Evolutionary conservation across 2,797 vertebrate species (phyloP).

Genomic region (Tapirus indicus): DNA sequence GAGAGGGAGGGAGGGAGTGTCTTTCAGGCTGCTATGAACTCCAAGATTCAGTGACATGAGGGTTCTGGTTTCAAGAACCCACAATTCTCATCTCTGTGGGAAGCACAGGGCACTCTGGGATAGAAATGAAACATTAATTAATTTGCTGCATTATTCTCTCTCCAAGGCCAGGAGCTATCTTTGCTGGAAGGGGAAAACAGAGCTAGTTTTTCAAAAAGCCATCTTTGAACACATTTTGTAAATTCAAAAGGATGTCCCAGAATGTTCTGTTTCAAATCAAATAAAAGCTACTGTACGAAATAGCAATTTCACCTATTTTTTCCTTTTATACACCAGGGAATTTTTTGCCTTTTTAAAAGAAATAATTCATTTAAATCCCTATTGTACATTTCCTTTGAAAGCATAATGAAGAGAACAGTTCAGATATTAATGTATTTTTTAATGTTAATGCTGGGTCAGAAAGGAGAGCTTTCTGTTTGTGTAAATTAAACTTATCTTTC

Average conservation of each 20-base stretch:
- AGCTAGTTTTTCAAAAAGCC: neutral
- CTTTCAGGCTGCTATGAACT: accelerated
- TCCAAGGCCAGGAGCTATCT: neutral
- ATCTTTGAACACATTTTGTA: neutral
- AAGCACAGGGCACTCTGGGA: accelerated
- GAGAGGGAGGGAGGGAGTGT: neutral
- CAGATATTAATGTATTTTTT: neutral
- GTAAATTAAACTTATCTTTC: neutral
- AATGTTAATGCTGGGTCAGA: neutral
- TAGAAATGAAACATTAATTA: accelerated
- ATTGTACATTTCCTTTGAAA: neutral
- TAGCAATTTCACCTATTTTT: neutral
- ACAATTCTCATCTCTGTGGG: accelerated
- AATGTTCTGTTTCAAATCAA: neutral
- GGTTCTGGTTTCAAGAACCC: neutral
- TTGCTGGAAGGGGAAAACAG: neutral
- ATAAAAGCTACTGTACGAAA: neutral
- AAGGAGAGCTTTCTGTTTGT: neutral
- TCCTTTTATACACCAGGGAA: neutral
- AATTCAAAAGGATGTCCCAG: neutral
- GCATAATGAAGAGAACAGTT: neutral
- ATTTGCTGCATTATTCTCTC: accelerated
- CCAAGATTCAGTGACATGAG: accelerated
- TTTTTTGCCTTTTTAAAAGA: neutral
- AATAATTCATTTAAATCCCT: neutral